Evolutionary conservation across 2,797 vertebrate species (phyloP), one percentile per base, ranked within the genome.

Genomic region (Tadarida brasiliensis): DNA sequence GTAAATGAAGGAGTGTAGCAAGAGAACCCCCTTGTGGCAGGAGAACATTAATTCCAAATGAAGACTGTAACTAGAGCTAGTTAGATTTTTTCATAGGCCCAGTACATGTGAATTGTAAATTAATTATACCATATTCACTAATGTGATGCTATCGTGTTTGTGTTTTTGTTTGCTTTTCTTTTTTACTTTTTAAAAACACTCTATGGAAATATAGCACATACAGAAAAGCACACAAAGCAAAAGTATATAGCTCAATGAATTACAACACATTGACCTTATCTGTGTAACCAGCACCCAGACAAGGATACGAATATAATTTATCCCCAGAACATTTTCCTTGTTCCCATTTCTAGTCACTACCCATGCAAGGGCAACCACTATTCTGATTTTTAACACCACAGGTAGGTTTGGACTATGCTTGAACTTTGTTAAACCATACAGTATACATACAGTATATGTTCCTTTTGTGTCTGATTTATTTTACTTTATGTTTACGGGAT

Each of bases 21-120:
- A 96, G 96, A 90, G 90, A 76, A 87, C 80, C 90, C 87, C 70
- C 96, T 95, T 83, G 87, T 94, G 95, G 87, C 47, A 33, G 15
- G 26, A 92, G 51, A 86, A 54, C 35, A 35, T 68, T 87, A 67
- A 68, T 92, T 73, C 22, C 49, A 65, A 92, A 68, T 3, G 26
- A 94, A 22, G 33, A n/a, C 2, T 65, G 14, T 24, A 86, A 73
- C 2, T 35, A 54, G 49, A 83, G 8, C n/a, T 49, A 47, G n/a
- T 87, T 77, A 19, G 1, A 24, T 57, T 54, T 70, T 94, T 63
- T 68, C 15, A 47, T 39, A 59, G 30, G 81, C 11, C 11, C 11
- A 26, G 16, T 44, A 24, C 30, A n/a, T 51, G 63, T 85, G 63
- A 74, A 78, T 63, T 11, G 4, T 56, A 70, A 70, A 44, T 70